Conservation (phyloP, 2,888 invertebrate species). For the Xylota segnis region DNA sequence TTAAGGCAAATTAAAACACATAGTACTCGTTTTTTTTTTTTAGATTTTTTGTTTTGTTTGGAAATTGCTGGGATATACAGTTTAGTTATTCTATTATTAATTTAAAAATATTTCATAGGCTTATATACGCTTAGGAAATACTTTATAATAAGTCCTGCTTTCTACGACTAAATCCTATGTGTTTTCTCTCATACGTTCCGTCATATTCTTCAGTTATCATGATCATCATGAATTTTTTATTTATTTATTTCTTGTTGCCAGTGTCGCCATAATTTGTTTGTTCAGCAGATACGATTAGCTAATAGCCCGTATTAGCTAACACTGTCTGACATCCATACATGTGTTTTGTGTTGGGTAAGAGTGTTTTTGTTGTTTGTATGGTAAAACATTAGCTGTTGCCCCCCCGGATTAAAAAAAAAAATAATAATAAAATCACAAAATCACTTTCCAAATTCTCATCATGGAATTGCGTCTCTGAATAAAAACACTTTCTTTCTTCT, state of each 20-base stretch:
- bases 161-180: slow-evolving; percentile 64
- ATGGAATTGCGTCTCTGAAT: slow-evolving; percentile 74
- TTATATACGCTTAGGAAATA: slow-evolving; percentile 72
- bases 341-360: slow-evolving; percentile 28
- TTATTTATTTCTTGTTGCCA: slow-evolving; percentile 25
- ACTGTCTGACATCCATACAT: slow-evolving; percentile 42
- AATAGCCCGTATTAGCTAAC: slow-evolving; percentile 72
- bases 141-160: slow-evolving; percentile 65
- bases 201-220: slow-evolving; percentile 22
- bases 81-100: slow-evolving; percentile 67
- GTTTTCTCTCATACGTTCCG: slow-evolving; percentile 51
- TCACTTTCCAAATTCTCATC: slow-evolving; percentile 71
- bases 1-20: slow-evolving; percentile 75
- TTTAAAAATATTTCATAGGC: slow-evolving; percentile 72
- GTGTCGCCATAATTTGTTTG: slow-evolving; percentile 10
- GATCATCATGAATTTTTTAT: slow-evolving; percentile 29
- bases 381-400: slow-evolving; percentile 46
- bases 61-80: slow-evolving; percentile 67
- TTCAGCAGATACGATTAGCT: slow-evolving; percentile 65
- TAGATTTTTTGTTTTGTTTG: slow-evolving; percentile 43
- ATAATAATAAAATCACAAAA: slow-evolving; percentile 74
- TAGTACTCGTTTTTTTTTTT: slow-evolving; percentile 42
- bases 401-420: slow-evolving; percentile 56
- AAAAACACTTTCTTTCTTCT: slow-evolving; percentile 62
- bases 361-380: slow-evolving; percentile 42